Conservation (phyloP, 2,888 invertebrate genomes). For the Nomada ferruginata region DNA sequence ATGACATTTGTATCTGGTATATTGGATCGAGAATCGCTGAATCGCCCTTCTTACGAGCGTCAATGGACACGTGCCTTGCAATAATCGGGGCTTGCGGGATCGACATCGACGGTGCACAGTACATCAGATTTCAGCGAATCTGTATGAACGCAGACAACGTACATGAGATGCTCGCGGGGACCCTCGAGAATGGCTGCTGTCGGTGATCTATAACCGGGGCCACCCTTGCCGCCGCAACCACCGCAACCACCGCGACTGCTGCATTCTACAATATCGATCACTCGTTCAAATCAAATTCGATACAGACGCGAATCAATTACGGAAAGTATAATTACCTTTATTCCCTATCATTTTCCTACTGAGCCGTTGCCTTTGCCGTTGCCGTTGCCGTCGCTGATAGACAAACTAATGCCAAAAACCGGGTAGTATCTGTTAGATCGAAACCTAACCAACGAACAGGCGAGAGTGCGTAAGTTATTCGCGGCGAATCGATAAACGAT, state of each 20-base stretch:
- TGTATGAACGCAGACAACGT: slow-evolving; percentile 95
- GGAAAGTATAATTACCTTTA: too few relatives aligned
- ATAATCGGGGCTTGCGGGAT: slow-evolving; percentile 93
- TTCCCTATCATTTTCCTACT: too few relatives aligned
- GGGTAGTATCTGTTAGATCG: too few relatives aligned
- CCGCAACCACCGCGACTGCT: slow-evolving; percentile 73
- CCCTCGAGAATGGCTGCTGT: slow-evolving; percentile 93
- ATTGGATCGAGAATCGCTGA: neutral
- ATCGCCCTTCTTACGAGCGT: too few relatives aligned
- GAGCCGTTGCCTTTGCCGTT: too few relatives aligned
- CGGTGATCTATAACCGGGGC: slow-evolving; percentile 92
- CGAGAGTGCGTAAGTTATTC: too few relatives aligned
- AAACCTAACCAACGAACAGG: too few relatives aligned
- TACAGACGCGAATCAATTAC: too few relatives aligned
- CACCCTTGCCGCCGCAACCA: slow-evolving; percentile 80
- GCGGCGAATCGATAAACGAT: too few relatives aligned
- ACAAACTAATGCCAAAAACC: too few relatives aligned
- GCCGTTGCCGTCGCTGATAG: too few relatives aligned
- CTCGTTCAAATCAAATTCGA: too few relatives aligned
- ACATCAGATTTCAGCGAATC: slow-evolving; percentile 92
- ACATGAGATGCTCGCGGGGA: slow-evolving; percentile 93
- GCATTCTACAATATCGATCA: slow-evolving; percentile 51
- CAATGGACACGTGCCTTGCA: slow-evolving; percentile 87
- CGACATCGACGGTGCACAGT: slow-evolving; percentile 95
- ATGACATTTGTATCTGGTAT: neutral